Conservation (phyloP, 2,797 vertebrate genomes). For the Pangasius mekongensis region DNA sequence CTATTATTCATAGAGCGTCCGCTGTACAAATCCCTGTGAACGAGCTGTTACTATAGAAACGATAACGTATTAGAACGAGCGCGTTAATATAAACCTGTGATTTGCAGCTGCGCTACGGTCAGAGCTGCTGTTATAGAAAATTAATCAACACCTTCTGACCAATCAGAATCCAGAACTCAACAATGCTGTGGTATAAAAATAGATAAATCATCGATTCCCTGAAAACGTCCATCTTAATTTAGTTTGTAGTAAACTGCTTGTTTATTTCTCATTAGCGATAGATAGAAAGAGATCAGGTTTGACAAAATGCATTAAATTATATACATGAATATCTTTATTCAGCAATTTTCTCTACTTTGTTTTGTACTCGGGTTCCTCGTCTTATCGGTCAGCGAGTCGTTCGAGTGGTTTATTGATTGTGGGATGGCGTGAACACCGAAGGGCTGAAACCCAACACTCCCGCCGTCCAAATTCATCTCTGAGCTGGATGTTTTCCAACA, state of each 20-base stretch:
- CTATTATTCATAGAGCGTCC: neutral
- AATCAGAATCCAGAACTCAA: neutral
- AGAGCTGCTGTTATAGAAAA: neutral
- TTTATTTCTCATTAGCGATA: neutral
- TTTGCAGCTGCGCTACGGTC: neutral
- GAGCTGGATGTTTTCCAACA: constrained; percentile 8
- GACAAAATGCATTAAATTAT: neutral
- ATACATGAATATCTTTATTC: too few species aligned
- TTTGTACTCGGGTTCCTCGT: neutral
- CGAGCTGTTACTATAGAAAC: neutral
- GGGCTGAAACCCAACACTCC: neutral
- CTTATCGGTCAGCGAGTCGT: neutral
- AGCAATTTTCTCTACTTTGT: neutral
- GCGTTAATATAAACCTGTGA: neutral
- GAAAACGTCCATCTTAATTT: neutral
- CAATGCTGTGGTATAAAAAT: neutral
- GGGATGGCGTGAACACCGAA: neutral
- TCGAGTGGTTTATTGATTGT: constrained; percentile 2
- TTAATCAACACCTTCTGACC: neutral
- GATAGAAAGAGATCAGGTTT: neutral
- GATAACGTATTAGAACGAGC: neutral
- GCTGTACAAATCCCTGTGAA: neutral
- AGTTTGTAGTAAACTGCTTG: neutral
- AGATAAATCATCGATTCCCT: neutral
- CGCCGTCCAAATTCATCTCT: constrained; percentile 5